phyloP scores from a whole-genome alignment of 2,113 vertebrate genomes.

The Eonycteris spelaea region DNA sequence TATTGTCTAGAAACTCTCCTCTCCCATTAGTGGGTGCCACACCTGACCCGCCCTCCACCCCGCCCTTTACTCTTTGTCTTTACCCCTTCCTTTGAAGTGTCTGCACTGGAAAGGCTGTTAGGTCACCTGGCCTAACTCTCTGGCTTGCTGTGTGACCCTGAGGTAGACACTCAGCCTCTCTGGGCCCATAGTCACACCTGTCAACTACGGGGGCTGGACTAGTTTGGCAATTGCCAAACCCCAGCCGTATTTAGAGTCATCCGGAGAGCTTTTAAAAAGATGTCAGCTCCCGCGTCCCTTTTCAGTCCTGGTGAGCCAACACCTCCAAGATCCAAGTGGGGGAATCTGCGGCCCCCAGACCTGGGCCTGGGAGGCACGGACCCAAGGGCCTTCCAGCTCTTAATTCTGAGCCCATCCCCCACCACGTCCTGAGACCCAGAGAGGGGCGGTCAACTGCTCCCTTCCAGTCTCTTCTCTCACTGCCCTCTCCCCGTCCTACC shows the following conservation, averaged over 20 bases:
- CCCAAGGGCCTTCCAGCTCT: background rate
- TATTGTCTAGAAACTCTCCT: background rate
- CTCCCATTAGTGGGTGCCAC: too few relatives aligned
- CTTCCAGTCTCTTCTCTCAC: background rate
- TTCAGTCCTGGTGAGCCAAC: background rate
- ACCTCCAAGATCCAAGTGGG: background rate
- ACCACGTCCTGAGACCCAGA: background rate
- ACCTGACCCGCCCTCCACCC: rapidly evolving
- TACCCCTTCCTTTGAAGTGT: background rate
- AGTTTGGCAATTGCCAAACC: background rate
- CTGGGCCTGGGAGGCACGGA: background rate
- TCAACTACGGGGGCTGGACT: background rate
- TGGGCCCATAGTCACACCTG: background rate
- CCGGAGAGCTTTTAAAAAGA: background rate
- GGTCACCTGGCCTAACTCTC: background rate
- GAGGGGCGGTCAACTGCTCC: background rate
- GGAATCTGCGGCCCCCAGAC: background rate
- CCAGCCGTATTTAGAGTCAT: background rate
- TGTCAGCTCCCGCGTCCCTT: background rate
- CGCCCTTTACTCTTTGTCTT: background rate
- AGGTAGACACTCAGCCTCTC: background rate
- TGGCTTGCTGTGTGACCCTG: background rate
- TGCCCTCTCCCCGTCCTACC: too few relatives aligned
- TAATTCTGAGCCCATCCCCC: background rate
- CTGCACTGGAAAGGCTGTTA: background rate